Percentiles rank a stretch among this genome's conserved stretches.
These are phyloP conservation scores for Drosophila imparisetae DNA, from an alignment of 2,888 invertebrate species.

Conservation along the genomic window DNA sequence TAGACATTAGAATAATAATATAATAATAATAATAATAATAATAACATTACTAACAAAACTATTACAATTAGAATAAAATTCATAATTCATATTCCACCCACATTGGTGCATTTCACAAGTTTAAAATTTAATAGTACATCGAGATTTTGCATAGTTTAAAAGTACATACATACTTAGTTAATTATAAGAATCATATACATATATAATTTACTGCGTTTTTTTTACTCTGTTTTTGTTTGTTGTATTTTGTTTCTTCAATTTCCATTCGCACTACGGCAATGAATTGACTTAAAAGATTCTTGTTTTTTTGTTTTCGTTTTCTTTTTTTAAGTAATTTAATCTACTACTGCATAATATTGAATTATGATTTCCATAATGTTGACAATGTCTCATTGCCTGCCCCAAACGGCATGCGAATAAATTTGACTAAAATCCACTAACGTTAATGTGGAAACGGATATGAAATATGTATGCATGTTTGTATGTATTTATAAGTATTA, in stretches of 20 bases:
- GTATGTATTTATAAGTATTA: slow-evolving; percentile 34
- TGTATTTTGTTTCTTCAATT: slow-evolving; percentile 30
- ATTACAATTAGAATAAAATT: slow-evolving; percentile 79
- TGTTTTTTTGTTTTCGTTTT: slow-evolving; percentile 8
- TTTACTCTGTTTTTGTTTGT: slow-evolving; percentile 17
- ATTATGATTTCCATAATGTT: slow-evolving; percentile 43
- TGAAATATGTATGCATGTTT: slow-evolving; percentile 61
- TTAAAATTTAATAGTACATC: slow-evolving; percentile 80
- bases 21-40: slow-evolving; percentile 63
- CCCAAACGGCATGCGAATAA: slow-evolving; percentile 44
- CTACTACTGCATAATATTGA: slow-evolving; percentile 63
- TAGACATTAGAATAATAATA: slow-evolving; percentile 69
- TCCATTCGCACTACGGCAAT: slow-evolving; percentile 35
- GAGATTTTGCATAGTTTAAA: slow-evolving; percentile 78
- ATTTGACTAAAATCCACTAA: slow-evolving; percentile 80
- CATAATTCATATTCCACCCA: slow-evolving; percentile 68
- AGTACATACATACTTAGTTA: slow-evolving; percentile 60
- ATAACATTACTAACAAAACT: slow-evolving; percentile 84
- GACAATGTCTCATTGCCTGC: slow-evolving; percentile 39
- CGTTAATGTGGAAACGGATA: slow-evolving; percentile 77
- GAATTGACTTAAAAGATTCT: slow-evolving; percentile 58
- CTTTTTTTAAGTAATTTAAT: slow-evolving; percentile 40
- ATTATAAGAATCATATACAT: slow-evolving; percentile 55
- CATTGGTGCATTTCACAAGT: slow-evolving; percentile 54
- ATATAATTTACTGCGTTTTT: slow-evolving; percentile 36